Percentiles rank a stretch among this genome's conserved stretches.
Evolutionary conservation across 2,113 vertebrate species (phyloP).

Genomic region (Pleuronectes platessa): DNA sequence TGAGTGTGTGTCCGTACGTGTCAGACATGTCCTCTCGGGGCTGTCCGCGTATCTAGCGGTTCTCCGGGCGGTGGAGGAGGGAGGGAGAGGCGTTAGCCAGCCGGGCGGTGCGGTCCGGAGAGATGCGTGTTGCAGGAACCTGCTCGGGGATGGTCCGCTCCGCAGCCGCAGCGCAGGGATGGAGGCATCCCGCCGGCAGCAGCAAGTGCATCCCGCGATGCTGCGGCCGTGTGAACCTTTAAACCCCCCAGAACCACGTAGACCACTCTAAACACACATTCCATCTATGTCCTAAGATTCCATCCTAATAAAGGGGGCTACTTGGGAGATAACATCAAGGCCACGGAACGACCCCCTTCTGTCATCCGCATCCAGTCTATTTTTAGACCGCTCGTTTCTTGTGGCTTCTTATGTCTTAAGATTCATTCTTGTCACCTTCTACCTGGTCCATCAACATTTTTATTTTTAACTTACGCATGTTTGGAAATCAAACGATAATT

Average conservation of each 20-base stretch:
- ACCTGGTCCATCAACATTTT: background rate
- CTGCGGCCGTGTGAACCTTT: background rate
- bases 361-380: constrained; percentile 56
- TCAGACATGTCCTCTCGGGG: background rate
- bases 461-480: background rate
- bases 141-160: constrained; percentile 66
- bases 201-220: constrained; percentile 67
- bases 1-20: constrained; percentile 1
- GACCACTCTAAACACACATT: fast-evolving
- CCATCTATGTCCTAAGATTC: fast-evolving
- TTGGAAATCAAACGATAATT: background rate
- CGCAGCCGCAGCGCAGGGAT: constrained; percentile 62
- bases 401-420: background rate
- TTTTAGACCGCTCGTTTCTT: constrained; percentile 44
- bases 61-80: background rate
- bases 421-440: background rate
- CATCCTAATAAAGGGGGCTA: background rate
- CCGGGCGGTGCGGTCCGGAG: constrained; percentile 28
- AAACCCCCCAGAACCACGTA: background rate
- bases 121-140: constrained; percentile 61
- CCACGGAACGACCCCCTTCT: constrained; percentile 53
- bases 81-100: background rate
- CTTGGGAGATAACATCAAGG: constrained; percentile 43
- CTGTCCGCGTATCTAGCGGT: background rate
- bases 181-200: constrained; percentile 47